Conservation (phyloP, 2,888 invertebrate species). For the Oscheius myriophilus region DNA sequence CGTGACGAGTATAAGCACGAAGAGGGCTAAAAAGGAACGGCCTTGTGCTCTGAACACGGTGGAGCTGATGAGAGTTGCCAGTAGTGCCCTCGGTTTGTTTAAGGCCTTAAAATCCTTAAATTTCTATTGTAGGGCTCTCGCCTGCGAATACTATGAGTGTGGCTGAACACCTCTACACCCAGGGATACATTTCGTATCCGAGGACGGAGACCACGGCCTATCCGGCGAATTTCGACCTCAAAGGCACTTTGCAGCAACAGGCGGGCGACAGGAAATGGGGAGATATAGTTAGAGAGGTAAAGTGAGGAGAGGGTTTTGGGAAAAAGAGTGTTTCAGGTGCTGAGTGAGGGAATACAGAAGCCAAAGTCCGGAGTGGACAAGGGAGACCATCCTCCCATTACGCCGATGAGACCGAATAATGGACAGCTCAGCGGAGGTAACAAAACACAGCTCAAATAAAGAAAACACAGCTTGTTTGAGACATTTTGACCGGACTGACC, state of each 20-base stretch:
- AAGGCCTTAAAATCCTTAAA: too few species aligned
- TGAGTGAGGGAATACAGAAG: conserved; percentile 78
- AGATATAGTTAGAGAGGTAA: conserved; percentile 79
- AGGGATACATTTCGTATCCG: conserved; percentile 79
- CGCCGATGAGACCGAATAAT: conserved; percentile 83
- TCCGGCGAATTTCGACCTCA: conserved; percentile 90
- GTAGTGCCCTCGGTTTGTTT: conserved; percentile 54
- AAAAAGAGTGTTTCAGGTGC: conserved; percentile 36
- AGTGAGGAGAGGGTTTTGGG: neutral
- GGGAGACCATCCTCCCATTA: conserved; percentile 99
- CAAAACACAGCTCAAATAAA: too few species aligned
- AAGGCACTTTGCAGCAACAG: conserved; percentile 77
- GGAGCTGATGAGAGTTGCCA: conserved; percentile 72
- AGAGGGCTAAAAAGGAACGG: conserved; percentile 85
- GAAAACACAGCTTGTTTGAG: too few species aligned
- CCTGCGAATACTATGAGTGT: conserved; percentile 73
- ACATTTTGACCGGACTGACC: too few species aligned
- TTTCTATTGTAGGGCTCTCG: conserved; percentile 40
- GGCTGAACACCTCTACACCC: conserved; percentile 91
- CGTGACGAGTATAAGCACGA: conserved; percentile 82
- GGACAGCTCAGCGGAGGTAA: conserved; percentile 77
- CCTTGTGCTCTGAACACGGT: conserved; percentile 96
- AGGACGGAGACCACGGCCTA: conserved; percentile 97
- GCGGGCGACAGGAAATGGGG: conserved; percentile 83
- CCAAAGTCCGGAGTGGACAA: conserved; percentile 89